Evolutionary conservation across 2,888 invertebrate species (phyloP).

Genomic region (Ophioninae sp.): DNA sequence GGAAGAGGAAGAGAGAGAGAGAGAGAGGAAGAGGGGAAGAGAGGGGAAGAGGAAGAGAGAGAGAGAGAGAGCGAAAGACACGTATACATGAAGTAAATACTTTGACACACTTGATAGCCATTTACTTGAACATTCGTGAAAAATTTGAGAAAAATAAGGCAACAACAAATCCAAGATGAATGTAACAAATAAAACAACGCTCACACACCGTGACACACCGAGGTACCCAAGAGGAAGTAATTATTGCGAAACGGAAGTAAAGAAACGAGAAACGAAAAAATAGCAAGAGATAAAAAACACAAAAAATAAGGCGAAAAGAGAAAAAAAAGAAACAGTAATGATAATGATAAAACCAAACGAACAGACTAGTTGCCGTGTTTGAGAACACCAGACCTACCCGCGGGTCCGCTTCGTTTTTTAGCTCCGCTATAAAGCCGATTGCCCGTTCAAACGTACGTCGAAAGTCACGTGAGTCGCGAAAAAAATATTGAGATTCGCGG

Average conservation of each 20-base stretch:
- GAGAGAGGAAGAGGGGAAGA: conserved; percentile 64
- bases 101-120: conserved; percentile 62
- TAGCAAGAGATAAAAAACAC: conserved; percentile 6
- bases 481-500: neutral
- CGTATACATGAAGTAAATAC: conserved; percentile 69
- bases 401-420: conserved; percentile 81
- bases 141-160: conserved; percentile 70
- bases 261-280: conserved; percentile 59
- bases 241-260: conserved; percentile 68
- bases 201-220: conserved; percentile 68
- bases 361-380: conserved; percentile 71
- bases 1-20: conserved; percentile 64
- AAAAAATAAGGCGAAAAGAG: conserved; percentile 66
- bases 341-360: conserved; percentile 71
- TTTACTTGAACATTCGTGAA: conserved; percentile 76
- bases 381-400: conserved; percentile 80
- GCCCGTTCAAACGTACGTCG: conserved; percentile 59
- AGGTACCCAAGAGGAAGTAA: conserved; percentile 69
- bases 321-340: conserved; percentile 67
- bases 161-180: conserved; percentile 48
- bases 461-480: conserved; percentile 59
- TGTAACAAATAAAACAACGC: conserved; percentile 61
- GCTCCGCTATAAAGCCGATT: conserved; percentile 66
- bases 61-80: conserved; percentile 66
- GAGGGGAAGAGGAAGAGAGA: conserved; percentile 64